Base-by-base conservation (phyloP, 1,140 invertebrate species). In the Drosophila ercepeae region DNA sequence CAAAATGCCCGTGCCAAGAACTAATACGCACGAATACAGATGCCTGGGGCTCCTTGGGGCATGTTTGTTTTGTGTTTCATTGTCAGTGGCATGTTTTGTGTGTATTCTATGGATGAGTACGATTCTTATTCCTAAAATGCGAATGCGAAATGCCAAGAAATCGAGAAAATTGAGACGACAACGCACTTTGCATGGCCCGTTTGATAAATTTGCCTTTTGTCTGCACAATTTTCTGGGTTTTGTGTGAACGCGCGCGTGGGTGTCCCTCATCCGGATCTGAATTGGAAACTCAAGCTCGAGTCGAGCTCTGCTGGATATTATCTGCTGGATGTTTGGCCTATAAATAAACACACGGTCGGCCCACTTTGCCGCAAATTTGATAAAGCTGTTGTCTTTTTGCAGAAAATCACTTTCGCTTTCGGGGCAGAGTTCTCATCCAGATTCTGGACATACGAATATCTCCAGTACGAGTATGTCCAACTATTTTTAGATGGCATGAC, bases 191-290 rank as follows among this genome's bases (percentile, higher is more conserved):
- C 50, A 58, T 49, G 54, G 9, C 14, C 45, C 55, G 45, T 41
- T 53, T 21, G 51, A 55, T 54, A 76, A 88, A 86, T 81, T 86
- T 58, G 78, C 78, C 81, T 86, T 88, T 86, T 86, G 82, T 86
- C 39, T 51, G 50, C 76, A 63, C 39, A 48, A 51, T 46, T 27
- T n/a, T 11, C 11, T 13, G 21, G 11, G 8, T 0, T 4, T 13
- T 14, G 36, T 18, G 25, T 27, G 19, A 25, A 23, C 16, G 23
- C n/a, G 59, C 57, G 55, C 60, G 60, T 63, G 63, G 39, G 21
- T 18, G 25, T 32, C 11, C 27, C 18, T 49, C 25, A 11, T 42
- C 39, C 16, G 39, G 39, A 42, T 59, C 46, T 23, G 32, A 50
- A 59, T 50, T 59, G 21, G 46, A 53, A 21, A 32, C 29, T 9